Conservation (phyloP, 2,113 vertebrate genomes). For the Chaetodon trifascialis region DNA sequence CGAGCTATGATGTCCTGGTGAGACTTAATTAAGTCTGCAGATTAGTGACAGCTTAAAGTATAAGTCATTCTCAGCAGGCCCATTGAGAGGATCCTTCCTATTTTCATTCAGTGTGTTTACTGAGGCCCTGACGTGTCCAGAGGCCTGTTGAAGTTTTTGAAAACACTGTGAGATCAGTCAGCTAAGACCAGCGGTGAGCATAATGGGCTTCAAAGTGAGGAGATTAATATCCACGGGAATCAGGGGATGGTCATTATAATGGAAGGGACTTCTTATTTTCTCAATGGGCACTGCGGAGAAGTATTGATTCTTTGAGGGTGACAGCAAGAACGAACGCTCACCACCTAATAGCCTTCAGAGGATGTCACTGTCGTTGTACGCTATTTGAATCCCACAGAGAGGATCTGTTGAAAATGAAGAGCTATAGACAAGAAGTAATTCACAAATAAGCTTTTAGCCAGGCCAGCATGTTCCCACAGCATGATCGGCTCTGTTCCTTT, state of each 20-base stretch:
- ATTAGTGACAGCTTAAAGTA: slow-evolving; percentile 68
- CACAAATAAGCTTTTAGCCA: background rate
- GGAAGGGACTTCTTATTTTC: background rate
- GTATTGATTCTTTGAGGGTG: slow-evolving; percentile 51
- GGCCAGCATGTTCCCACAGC: background rate
- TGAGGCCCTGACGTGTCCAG: slow-evolving; percentile 23
- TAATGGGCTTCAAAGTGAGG: slow-evolving; percentile 11
- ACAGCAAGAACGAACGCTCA: slow-evolving; percentile 14
- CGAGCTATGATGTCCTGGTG: slow-evolving; percentile 69
- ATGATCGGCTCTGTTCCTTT: slow-evolving; percentile 1
- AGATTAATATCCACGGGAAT: slow-evolving; percentile 26
- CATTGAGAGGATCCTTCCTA: slow-evolving; percentile 50
- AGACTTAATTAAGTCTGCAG: slow-evolving; percentile 80
- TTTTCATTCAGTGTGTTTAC: slow-evolving; percentile 47
- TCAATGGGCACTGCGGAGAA: slow-evolving; percentile 1
- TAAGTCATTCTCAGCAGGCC: slow-evolving; percentile 64
- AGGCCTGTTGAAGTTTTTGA: slow-evolving; percentile 19
- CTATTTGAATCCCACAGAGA: slow-evolving; percentile 41
- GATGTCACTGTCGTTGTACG: slow-evolving; percentile 16
- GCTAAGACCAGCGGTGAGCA: background rate
- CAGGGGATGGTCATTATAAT: slow-evolving; percentile 19
- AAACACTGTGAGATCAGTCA: slow-evolving; percentile 13
- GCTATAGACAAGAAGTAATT: background rate
- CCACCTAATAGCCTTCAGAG: slow-evolving; percentile 31
- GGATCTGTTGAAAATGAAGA: slow-evolving; percentile 21